Conservation (phyloP, 2,113 vertebrate species). For the Gambusia affinis region DNA sequence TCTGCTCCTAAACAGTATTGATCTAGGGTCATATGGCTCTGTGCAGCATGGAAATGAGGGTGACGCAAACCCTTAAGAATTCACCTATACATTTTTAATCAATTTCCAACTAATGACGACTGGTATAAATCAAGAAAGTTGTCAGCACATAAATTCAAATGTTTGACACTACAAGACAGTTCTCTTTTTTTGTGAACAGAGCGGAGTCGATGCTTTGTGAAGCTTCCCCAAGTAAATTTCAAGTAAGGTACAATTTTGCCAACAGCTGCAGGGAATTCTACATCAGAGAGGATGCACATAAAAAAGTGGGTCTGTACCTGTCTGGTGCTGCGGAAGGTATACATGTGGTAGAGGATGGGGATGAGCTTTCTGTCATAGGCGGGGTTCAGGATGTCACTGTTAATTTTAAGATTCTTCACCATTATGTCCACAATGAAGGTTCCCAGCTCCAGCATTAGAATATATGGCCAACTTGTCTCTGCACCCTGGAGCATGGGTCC, state of each 20-base stretch:
- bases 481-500: constrained; percentile 74
- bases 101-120: too few relatives aligned
- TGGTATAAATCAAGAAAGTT: too few relatives aligned
- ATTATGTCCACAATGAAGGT: constrained; percentile 88
- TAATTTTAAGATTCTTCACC: constrained; percentile 85
- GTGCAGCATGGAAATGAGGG: too few relatives aligned
- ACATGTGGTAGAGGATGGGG: constrained; percentile 92
- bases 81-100: too few relatives aligned
- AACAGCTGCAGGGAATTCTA: background rate
- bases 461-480: constrained; percentile 80
- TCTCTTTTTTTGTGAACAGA: too few relatives aligned
- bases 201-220: too few relatives aligned
- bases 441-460: constrained; percentile 84
- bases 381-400: constrained; percentile 73
- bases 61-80: too few relatives aligned
- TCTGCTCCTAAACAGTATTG: too few relatives aligned
- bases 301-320: constrained; percentile 79
- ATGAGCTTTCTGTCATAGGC: constrained; percentile 71
- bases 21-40: too few relatives aligned
- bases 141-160: too few relatives aligned
- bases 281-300: background rate
- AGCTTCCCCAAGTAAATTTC: too few relatives aligned
- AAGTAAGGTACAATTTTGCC: background rate
- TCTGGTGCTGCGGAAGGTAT: constrained; percentile 86
- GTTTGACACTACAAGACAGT: too few relatives aligned